Evolutionary conservation across 2,888 invertebrate genomes (phyloP).

Genomic region (Tethea ocularis): DNA sequence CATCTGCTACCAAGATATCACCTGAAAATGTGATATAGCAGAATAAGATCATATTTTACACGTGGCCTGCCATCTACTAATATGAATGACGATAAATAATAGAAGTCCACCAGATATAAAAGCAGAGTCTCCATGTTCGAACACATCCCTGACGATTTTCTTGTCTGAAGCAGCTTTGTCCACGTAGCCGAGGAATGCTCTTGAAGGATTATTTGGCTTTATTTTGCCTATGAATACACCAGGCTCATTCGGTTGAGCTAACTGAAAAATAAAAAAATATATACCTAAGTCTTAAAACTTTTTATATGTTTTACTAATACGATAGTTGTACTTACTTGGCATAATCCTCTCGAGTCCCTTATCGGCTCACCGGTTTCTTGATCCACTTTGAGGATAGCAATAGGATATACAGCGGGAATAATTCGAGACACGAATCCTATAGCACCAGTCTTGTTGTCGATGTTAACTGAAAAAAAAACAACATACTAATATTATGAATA

Average conservation of each 20-base stretch:
- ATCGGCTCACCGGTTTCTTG: slow-evolving; percentile 95
- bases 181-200: slow-evolving; percentile 98
- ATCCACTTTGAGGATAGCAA: slow-evolving; percentile 96
- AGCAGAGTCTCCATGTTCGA: slow-evolving; percentile 95
- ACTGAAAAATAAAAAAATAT: slow-evolving; percentile 56
- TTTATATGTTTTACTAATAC: too few species aligned
- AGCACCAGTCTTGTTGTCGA: slow-evolving; percentile 96
- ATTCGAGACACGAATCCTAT: slow-evolving; percentile 97
- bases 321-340: slow-evolving; percentile 73
- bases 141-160: slow-evolving; percentile 96
- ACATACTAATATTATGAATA: not conserved
- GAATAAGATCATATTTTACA: too few species aligned
- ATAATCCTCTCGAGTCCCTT: slow-evolving; percentile 93
- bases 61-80: too few species aligned
- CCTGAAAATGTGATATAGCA: slow-evolving; percentile 68
- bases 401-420: slow-evolving; percentile 95
- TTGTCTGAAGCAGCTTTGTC: slow-evolving; percentile 95
- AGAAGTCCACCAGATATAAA: slow-evolving; percentile 91
- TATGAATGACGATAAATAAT: not conserved
- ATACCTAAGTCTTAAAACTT: too few species aligned
- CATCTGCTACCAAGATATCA: slow-evolving; percentile 96
- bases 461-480: slow-evolving; percentile 89
- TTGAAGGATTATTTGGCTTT: slow-evolving; percentile 93
- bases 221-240: slow-evolving; percentile 99
- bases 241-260: slow-evolving; percentile 91